A percentile compares a stretch with the other conserved stretches of the same genome.
Evolutionary conservation across 2,113 vertebrate species (phyloP).

Genomic region (Ploceus nigricollis): DNA sequence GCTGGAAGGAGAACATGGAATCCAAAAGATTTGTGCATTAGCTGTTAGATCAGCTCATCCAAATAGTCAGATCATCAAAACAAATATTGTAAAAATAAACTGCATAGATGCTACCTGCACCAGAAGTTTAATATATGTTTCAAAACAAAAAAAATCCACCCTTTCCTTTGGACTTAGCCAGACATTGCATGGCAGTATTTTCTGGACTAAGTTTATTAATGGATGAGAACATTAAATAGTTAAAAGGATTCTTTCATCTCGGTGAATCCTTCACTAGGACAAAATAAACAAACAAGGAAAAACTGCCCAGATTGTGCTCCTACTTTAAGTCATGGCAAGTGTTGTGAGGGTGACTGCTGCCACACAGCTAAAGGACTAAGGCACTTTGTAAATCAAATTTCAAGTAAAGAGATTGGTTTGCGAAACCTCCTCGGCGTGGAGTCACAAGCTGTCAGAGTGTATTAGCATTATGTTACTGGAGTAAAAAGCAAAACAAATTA

Average conservation of each 20-base stretch:
- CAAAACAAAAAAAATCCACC: background rate
- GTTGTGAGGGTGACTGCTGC: conserved; percentile 35
- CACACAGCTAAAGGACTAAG: conserved; percentile 65
- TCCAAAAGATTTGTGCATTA: background rate
- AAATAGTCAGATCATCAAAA: background rate
- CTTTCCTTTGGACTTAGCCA: background rate
- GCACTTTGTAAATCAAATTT: conserved; percentile 76
- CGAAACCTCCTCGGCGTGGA: conserved; percentile 40
- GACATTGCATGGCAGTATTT: background rate
- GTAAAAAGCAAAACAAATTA: conserved; percentile 77
- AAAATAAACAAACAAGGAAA: conserved; percentile 25
- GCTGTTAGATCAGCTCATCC: background rate
- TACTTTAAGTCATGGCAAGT: conserved; percentile 44
- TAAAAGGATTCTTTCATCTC: conserved; percentile 33
- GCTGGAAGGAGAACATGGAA: background rate
- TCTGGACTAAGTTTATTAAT: background rate
- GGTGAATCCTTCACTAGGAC: conserved; percentile 1
- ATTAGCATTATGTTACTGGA: conserved; percentile 69
- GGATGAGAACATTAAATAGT: background rate
- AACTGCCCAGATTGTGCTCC: background rate
- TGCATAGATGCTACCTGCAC: background rate
- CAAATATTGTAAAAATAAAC: background rate
- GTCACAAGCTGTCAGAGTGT: conserved; percentile 68
- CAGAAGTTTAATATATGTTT: background rate
- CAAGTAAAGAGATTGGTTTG: conserved; percentile 70